A percentile compares a stretch with the other conserved stretches of the same genome.
phyloP scores from a whole-genome alignment of 2,888 invertebrate species.

The Apoda limacodes region DNA sequence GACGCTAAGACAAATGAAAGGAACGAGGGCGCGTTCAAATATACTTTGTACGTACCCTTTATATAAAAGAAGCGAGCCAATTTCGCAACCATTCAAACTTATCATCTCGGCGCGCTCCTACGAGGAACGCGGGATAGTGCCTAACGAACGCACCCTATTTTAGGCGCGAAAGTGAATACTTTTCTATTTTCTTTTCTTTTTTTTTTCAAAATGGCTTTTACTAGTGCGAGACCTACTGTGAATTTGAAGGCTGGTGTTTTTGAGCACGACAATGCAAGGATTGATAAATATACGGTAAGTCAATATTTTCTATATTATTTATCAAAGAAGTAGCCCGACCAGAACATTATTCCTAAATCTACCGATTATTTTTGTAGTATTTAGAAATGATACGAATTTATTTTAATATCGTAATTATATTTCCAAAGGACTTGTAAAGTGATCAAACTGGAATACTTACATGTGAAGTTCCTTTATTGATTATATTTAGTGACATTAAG shows the following conservation, averaged over 20 bases:
- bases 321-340: too few relatives aligned
- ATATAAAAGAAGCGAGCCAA: conserved; percentile 59
- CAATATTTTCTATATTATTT: conserved; percentile 1
- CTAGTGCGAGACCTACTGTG: conserved; percentile 54
- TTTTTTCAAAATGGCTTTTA: conserved; percentile 50
- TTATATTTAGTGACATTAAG: too few relatives aligned
- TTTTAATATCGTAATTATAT: too few relatives aligned
- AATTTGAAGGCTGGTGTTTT: conserved; percentile 52
- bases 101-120: conserved; percentile 57
- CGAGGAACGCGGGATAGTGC: conserved; percentile 49
- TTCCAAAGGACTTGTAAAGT: too few relatives aligned
- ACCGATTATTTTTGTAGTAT: too few relatives aligned
- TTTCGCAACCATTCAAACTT: conserved; percentile 61
- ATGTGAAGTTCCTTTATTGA: too few relatives aligned
- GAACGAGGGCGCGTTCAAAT: conserved; percentile 43
- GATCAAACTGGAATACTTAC: too few relatives aligned
- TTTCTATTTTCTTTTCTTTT: conserved; percentile 26
- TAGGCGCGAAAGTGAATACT: conserved; percentile 49
- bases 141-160: conserved; percentile 27
- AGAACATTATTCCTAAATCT: too few relatives aligned
- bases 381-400: too few relatives aligned
- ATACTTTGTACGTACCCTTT: conserved; percentile 36
- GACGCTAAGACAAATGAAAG: conserved; percentile 32
- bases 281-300: conserved; percentile 60
- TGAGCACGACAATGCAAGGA: conserved; percentile 52